These are phyloP conservation scores for Acheta domesticus DNA, from an alignment of 2,888 invertebrate species.

Conservation along the genomic window DNA sequence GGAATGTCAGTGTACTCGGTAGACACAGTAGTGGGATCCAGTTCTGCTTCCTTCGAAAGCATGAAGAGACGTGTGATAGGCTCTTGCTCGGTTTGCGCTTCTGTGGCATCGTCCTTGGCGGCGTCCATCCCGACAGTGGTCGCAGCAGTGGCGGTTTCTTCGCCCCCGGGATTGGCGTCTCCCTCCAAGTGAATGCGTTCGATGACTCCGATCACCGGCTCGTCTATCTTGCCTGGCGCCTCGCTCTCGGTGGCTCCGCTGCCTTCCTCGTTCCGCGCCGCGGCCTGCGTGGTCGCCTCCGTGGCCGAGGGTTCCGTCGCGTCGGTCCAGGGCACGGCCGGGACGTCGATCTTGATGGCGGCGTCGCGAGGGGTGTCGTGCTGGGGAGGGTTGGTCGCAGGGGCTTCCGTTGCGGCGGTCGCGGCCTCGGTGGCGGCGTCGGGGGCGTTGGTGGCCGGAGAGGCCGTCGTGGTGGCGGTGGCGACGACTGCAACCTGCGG, in stretches of 20 bases:
- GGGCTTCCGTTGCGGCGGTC: neutral
- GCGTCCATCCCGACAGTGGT: neutral
- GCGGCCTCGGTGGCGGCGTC: neutral
- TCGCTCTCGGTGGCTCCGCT: neutral
- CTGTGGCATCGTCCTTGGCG: neutral
- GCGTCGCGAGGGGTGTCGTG: neutral
- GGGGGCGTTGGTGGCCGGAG: neutral
- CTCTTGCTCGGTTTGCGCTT: neutral
- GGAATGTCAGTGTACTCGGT: neutral
- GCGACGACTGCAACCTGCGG: neutral
- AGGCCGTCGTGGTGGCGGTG: neutral
- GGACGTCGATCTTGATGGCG: neutral
- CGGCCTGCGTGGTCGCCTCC: neutral
- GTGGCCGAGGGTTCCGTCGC: neutral
- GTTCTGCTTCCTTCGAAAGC: neutral
- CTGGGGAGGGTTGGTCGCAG: neutral
- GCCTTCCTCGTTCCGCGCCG: neutral
- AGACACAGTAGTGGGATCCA: slow-evolving; percentile 3
- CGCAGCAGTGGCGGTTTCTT: neutral
- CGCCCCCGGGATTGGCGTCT: neutral
- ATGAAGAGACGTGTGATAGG: neutral
- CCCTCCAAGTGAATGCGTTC: neutral
- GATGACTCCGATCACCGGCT: neutral
- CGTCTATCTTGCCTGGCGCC: neutral
- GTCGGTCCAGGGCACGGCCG: neutral